Evolutionary conservation across 2,888 invertebrate genomes (phyloP).

Genomic region (Ethmia dodecea): DNA sequence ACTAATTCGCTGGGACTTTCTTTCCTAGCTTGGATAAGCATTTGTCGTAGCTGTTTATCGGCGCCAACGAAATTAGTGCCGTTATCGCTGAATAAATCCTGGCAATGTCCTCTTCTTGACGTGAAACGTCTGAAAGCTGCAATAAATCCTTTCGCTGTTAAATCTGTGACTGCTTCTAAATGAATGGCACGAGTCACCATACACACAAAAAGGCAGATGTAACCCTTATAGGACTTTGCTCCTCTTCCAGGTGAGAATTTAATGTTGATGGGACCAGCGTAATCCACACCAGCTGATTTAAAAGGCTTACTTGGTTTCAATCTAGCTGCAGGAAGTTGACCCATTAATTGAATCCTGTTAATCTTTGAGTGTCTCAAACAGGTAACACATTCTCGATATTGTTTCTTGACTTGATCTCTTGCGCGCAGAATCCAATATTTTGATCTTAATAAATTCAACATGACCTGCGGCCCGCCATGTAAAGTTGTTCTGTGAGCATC

Average conservation of each 20-base stretch:
- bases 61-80: constrained; percentile 19
- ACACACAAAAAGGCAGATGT: constrained; percentile 16
- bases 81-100: constrained; percentile 20
- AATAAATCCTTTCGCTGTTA: constrained; percentile 26
- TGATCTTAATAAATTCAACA: constrained; percentile 14
- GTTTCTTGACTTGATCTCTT: constrained; percentile 6
- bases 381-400: constrained; percentile 12
- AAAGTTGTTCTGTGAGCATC: constrained; percentile 19
- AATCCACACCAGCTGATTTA: constrained; percentile 18
- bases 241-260: constrained; percentile 17
- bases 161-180: constrained; percentile 27
- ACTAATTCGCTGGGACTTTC: not conserved
- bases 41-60: not conserved
- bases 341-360: constrained; percentile 11
- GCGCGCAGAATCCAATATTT: constrained; percentile 11
- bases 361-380: constrained; percentile 13
- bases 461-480: constrained; percentile 20
- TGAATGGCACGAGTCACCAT: constrained; percentile 26
- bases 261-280: constrained; percentile 18
- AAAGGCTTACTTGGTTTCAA: constrained; percentile 17
- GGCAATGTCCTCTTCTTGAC: constrained; percentile 17
- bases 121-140: constrained; percentile 22
- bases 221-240: constrained; percentile 13
- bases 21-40: not conserved
- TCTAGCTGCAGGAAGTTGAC: constrained; percentile 16